Conservation (phyloP, 2,113 vertebrate genomes). For the Poeciliopsis turrubarensis region DNA sequence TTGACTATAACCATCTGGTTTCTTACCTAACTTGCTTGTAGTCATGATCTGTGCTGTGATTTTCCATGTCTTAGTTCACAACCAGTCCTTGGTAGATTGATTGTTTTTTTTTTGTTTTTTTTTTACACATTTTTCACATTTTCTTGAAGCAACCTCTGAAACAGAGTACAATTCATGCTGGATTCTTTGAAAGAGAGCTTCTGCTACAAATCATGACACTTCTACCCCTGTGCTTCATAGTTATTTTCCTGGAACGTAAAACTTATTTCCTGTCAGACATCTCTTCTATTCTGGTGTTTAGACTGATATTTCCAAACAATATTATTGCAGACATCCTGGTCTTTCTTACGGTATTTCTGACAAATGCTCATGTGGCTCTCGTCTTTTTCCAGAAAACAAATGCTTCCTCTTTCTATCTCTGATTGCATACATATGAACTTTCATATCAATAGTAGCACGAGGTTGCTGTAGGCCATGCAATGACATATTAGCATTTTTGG, state of each 20-base stretch:
- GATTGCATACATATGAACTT: neutral
- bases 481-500: neutral
- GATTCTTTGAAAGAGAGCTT: no score
- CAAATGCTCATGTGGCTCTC: neutral
- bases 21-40: neutral
- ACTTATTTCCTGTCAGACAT: neutral
- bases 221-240: neutral
- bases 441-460: neutral
- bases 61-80: neutral
- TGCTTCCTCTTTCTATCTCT: neutral
- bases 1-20: neutral
- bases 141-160: no score
- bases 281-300: neutral
- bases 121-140: neutral
- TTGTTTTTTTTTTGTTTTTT: neutral
- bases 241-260: neutral
- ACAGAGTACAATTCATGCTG: no score
- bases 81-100: neutral
- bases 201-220: neutral
- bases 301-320: neutral
- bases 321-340: neutral
- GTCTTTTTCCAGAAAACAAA: neutral
- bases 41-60: neutral
- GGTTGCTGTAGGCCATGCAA: neutral
- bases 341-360: neutral